Conservation (phyloP, 1,140 invertebrate genomes). For the Artemia franciscana region DNA sequence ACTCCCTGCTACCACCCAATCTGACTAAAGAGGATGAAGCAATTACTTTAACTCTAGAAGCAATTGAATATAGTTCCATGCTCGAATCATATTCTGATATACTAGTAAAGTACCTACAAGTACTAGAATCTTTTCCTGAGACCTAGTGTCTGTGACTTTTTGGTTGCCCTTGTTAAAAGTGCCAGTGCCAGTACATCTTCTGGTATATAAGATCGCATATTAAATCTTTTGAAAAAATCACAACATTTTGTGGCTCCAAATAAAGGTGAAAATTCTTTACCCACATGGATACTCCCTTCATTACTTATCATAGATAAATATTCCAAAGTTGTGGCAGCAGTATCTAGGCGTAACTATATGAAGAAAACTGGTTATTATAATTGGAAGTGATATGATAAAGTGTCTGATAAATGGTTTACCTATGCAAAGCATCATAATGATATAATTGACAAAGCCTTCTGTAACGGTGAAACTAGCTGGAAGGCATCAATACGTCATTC, state of each 20-base stretch:
- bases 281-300: conserved; percentile 54
- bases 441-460: conserved; percentile 59
- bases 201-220: not conserved
- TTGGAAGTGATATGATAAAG: conserved; percentile 73
- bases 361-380: conserved; percentile 32
- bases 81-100: conserved; percentile 4
- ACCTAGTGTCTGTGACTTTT: conserved; percentile 50
- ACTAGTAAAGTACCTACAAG: conserved; percentile 35
- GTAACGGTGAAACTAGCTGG: conserved; percentile 48
- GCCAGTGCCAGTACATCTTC: conserved; percentile 17
- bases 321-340: conserved; percentile 48
- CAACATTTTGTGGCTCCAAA: not conserved
- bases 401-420: conserved; percentile 50
- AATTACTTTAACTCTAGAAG: conserved; percentile 7
- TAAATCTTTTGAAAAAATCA: conserved; percentile 3
- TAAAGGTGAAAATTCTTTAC: conserved; percentile 22
- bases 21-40: conserved; percentile 10
- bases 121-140: conserved; percentile 54
- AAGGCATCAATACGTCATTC: conserved; percentile 48
- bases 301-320: conserved; percentile 53
- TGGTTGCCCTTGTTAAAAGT: conserved; percentile 49
- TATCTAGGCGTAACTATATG: conserved; percentile 41
- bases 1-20: not conserved
- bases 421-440: conserved; percentile 51
- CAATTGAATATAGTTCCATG: conserved; percentile 5